Conservation (phyloP, 2,797 vertebrate genomes). For the Streptopelia turtur region DNA sequence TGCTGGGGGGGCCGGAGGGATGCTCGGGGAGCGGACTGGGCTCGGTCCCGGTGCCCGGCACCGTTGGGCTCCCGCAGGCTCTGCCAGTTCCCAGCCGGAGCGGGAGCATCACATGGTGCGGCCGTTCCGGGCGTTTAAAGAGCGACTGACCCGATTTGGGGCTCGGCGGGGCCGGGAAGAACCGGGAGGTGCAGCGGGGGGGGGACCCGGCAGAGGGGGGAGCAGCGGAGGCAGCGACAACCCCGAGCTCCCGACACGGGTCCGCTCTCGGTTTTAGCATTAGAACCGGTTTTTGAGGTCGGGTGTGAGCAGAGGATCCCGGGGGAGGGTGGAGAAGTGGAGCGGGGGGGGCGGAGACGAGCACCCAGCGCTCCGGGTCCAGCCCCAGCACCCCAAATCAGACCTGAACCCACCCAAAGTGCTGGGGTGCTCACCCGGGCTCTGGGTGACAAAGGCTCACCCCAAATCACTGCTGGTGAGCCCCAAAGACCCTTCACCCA, state of each 20-base stretch:
- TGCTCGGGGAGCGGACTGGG: background rate
- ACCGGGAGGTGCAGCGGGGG: no score
- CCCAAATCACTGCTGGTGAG: background rate
- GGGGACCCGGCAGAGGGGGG: background rate
- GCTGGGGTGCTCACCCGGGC: background rate
- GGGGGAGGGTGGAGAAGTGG: background rate
- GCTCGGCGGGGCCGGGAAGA: background rate
- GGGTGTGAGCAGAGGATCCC: background rate
- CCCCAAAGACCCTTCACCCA: background rate
- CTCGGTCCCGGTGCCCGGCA: background rate
- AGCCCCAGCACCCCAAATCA: background rate
- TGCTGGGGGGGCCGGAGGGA: background rate
- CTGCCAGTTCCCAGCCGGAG: background rate
- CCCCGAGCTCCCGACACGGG: background rate
- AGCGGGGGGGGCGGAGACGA: background rate
- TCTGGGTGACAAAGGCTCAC: background rate
- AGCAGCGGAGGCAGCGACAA: background rate
- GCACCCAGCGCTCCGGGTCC: background rate
- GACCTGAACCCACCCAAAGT: rapidly evolving
- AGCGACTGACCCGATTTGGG: slow-evolving; percentile 23
- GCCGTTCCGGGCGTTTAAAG: slow-evolving; percentile 26
- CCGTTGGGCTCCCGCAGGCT: slow-evolving; percentile 1
- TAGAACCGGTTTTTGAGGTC: background rate
- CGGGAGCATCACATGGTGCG: slow-evolving; percentile 52
- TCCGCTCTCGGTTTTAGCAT: background rate